Percentiles rank a stretch among this genome's conserved stretches.
phyloP scores from a whole-genome alignment of 2,888 invertebrate species.

The Eristalinus aeneus region DNA sequence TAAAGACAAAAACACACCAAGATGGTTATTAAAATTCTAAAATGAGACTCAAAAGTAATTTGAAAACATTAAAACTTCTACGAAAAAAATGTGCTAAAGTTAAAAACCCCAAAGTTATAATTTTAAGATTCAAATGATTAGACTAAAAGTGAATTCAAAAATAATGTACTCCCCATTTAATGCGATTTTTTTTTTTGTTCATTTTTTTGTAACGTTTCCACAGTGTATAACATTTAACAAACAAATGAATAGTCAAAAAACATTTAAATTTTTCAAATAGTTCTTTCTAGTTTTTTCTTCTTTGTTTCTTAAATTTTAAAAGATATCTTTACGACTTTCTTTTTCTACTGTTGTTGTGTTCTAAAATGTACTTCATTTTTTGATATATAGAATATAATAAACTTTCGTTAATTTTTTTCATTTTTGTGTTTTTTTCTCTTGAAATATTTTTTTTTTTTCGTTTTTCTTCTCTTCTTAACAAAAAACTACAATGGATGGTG shows the following conservation, averaged over 20 bases:
- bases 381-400: constrained; percentile 48
- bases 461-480: constrained; percentile 50
- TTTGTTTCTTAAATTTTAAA: constrained; percentile 15
- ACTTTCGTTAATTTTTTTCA: constrained; percentile 55
- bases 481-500: constrained; percentile 70
- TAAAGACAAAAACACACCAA: neutral
- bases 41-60: neutral
- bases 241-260: constrained; percentile 31
- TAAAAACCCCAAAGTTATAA: neutral
- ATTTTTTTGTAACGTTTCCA: constrained; percentile 31
- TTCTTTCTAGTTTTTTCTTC: neutral
- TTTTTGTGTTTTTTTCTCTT: constrained; percentile 43
- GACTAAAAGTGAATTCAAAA: neutral
- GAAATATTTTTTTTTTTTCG: constrained; percentile 19
- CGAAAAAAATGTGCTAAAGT: neutral
- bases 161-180: constrained; percentile 24
- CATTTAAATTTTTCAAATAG: constrained; percentile 25
- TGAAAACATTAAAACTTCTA: neutral
- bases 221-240: neutral
- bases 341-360: constrained; percentile 29
- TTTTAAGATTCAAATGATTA: neutral
- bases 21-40: neutral
- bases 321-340: constrained; percentile 16
- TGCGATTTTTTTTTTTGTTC: constrained; percentile 20
- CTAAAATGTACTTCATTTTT: constrained; percentile 30